Evolutionary conservation across 2,888 invertebrate species (phyloP).

Genomic region (Carpatolechia fugitivella): DNA sequence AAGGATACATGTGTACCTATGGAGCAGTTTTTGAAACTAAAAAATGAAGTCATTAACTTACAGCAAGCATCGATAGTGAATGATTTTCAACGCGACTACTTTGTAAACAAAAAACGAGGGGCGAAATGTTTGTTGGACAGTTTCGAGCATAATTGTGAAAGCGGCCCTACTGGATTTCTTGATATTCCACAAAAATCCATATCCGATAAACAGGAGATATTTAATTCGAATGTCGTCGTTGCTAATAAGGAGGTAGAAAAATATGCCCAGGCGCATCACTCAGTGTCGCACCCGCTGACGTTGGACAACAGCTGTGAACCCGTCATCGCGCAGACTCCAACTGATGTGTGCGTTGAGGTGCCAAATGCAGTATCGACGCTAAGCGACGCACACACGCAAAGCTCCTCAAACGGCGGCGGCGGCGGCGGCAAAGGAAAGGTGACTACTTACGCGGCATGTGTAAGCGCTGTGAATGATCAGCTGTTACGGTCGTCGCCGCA

Average conservation of each 20-base stretch:
- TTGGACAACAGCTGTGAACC: background rate
- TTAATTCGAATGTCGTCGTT: background rate
- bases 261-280: background rate
- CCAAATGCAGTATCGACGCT: background rate
- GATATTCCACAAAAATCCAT: background rate
- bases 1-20: constrained; percentile 4
- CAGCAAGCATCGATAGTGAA: background rate
- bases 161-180: constrained; percentile 1
- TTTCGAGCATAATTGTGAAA: background rate
- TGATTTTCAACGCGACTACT: background rate
- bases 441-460: background rate
- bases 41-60: constrained; percentile 1
- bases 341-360: background rate
- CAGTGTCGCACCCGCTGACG: background rate
- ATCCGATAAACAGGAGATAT: background rate
- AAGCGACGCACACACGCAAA: background rate
- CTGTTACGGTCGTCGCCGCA: background rate
- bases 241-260: background rate
- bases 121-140: background rate
- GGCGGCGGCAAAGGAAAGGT: background rate
- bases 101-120: background rate
- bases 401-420: background rate
- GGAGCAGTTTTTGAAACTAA: background rate
- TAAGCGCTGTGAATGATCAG: background rate
- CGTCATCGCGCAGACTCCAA: background rate